A percentile compares a stretch with the other conserved stretches of the same genome.
Conservation (phyloP, 2,888 invertebrate species). For the Agrotis segetum region DNA sequence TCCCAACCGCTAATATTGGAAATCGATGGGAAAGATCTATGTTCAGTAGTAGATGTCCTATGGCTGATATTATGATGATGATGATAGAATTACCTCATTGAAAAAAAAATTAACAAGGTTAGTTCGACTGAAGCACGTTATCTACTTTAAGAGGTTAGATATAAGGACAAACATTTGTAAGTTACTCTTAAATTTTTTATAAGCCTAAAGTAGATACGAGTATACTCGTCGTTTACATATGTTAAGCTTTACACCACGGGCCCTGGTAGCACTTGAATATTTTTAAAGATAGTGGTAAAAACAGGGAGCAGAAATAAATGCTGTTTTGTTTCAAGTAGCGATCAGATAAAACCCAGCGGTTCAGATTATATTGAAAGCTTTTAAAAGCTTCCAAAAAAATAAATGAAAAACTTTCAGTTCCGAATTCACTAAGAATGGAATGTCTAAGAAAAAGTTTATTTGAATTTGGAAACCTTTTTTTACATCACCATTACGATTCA, state of each 20-base stretch:
- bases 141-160: too few species aligned
- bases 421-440: not conserved
- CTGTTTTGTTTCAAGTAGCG: conserved; percentile 18
- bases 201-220: not conserved
- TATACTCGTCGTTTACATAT: conserved; percentile 1
- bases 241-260: not conserved
- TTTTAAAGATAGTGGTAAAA: conserved; percentile 1
- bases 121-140: too few species aligned
- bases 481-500: not conserved
- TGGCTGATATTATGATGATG: too few species aligned
- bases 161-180: too few species aligned
- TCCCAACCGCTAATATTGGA: too few species aligned
- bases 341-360: conserved; percentile 9
- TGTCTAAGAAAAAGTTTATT: not conserved
- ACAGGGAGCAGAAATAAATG: not conserved
- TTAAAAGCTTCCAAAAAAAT: not conserved
- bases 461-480: not conserved
- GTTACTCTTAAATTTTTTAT: too few species aligned
- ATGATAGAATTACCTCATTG: too few species aligned
- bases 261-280: conserved; percentile 12
- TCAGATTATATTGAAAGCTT: conserved; percentile 40
- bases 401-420: not conserved
- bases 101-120: too few species aligned
- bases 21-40: too few species aligned
- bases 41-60: too few species aligned